phyloP scores from a whole-genome alignment of 2,888 invertebrate genomes.

The Campaea margaritaria region DNA sequence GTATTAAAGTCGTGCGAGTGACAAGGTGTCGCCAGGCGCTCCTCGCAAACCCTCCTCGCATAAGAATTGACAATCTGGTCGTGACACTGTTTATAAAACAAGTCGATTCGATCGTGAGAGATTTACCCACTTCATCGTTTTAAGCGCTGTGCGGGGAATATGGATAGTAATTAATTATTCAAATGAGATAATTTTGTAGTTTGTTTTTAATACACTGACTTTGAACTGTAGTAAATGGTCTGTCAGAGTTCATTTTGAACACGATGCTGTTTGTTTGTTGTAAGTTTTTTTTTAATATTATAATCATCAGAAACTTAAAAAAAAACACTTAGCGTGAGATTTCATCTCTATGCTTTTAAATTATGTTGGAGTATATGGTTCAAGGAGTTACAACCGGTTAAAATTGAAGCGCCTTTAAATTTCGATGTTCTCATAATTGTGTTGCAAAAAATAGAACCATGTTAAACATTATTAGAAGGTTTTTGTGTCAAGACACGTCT shows the following conservation, averaged over 20 bases:
- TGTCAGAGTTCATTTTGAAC: no score
- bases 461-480: conserved; percentile 29
- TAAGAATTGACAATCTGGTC: conserved; percentile 36
- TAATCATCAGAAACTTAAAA: no score
- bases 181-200: conserved; percentile 9
- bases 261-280: no score
- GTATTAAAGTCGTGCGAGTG: conserved; percentile 37
- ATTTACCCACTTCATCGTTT: conserved; percentile 40
- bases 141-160: conserved; percentile 20
- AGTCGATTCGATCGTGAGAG: conserved; percentile 48
- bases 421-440: neutral
- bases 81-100: conserved; percentile 56
- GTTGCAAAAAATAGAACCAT: conserved; percentile 29
- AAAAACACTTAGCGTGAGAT: no score
- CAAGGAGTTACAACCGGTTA: neutral
- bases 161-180: conserved; percentile 32
- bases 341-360: neutral
- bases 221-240: neutral
- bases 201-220: neutral
- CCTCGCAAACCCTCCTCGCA: conserved; percentile 17
- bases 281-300: no score
- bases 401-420: neutral
- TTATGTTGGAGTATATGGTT: neutral
- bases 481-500: conserved; percentile 32
- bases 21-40: conserved; percentile 27